Evolutionary conservation across 37 sponge, comb jelly and placozoan species (phyloP).

Genomic region (Amphimedon queenslandica): DNA sequence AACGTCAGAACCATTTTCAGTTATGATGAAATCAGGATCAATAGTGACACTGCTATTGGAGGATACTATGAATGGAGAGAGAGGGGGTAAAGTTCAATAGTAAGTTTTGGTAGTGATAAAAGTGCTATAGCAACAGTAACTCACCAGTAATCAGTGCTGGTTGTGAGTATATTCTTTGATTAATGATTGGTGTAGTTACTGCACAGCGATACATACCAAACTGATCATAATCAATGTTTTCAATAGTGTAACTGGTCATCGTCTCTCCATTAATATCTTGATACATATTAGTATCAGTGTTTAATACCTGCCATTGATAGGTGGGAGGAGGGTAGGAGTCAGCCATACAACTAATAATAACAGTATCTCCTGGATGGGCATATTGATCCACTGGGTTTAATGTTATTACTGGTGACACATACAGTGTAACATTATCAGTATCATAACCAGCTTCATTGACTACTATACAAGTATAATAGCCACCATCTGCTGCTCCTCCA

Average conservation of each 20-base stretch:
- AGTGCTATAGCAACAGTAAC: too few species aligned
- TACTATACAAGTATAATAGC: too few species aligned
- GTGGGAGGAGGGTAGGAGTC: constrained; percentile 5
- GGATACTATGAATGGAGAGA: constrained; percentile 8
- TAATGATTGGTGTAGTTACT: neutral
- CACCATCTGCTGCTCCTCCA: too few species aligned
- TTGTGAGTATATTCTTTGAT: neutral
- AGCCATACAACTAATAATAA: constrained; percentile 1
- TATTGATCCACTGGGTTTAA: neutral
- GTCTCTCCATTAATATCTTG: too few species aligned
- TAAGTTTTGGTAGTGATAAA: too few species aligned
- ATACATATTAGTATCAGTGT: too few species aligned
- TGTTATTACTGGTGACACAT: too few species aligned
- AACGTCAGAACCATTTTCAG: neutral
- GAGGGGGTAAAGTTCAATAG: too few species aligned
- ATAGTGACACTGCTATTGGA: constrained; percentile 21
- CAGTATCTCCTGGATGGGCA: neutral
- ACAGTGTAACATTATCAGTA: too few species aligned
- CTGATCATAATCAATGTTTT: neutral
- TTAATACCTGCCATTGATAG: neutral
- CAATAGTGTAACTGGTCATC: too few species aligned
- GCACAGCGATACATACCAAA: neutral
- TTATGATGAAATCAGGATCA: constrained; percentile 2
- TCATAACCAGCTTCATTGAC: too few species aligned
- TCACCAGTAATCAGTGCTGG: constrained; percentile 5